Percentiles rank a stretch among this genome's conserved stretches.
Conservation (phyloP, 2,113 vertebrate species). For the Neopipo cinnamomea region DNA sequence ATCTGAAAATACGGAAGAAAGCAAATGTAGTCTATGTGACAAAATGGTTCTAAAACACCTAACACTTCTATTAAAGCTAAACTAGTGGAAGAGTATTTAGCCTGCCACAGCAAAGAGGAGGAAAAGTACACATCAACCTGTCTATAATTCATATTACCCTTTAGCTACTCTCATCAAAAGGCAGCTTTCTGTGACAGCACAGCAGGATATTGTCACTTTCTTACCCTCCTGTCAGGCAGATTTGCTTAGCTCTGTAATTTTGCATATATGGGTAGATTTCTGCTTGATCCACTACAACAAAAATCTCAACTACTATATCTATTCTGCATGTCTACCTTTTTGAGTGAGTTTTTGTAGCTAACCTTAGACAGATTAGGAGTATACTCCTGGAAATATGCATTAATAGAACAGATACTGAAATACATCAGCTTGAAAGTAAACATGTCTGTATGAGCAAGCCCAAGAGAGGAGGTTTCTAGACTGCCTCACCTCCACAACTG, state of each 20-base stretch:
- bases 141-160: neutral
- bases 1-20: neutral
- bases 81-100: neutral
- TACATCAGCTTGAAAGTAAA: slow-evolving; percentile 5
- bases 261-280: neutral
- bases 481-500: neutral
- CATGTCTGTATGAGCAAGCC: neutral
- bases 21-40: neutral
- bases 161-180: neutral
- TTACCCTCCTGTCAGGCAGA: neutral
- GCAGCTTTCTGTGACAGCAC: neutral
- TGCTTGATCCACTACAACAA: neutral
- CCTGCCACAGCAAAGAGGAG: neutral
- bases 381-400: neutral
- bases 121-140: neutral
- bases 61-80: neutral
- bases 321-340: neutral
- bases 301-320: neutral
- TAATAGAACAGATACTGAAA: neutral
- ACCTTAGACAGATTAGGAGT: neutral
- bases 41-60: neutral
- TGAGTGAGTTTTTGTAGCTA: neutral
- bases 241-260: slow-evolving; percentile 4
- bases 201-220: neutral
- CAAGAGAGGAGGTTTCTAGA: neutral